These are phyloP conservation scores for Amblyjoppa proteus DNA, from an alignment of 2,888 invertebrate species.

Conservation along the genomic window DNA sequence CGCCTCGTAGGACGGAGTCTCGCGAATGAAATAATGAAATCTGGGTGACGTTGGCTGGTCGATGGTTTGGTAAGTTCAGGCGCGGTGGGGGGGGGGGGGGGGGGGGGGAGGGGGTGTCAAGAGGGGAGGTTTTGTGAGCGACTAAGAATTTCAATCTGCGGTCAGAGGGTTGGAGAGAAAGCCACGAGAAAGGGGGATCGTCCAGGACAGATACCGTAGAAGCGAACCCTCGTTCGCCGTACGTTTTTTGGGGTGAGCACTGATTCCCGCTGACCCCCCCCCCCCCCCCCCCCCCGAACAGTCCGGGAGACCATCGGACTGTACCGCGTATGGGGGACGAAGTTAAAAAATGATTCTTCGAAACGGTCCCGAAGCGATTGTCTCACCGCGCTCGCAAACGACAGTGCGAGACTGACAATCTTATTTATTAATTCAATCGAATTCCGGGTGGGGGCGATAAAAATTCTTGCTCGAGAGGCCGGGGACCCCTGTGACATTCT, in stretches of 20 bases:
- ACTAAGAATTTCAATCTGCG: constrained; percentile 85
- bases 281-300: constrained; percentile 51
- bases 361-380: constrained; percentile 52
- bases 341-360: constrained; percentile 81
- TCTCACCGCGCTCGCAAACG: constrained; percentile 19
- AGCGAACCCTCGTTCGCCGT: constrained; percentile 40
- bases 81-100: not conserved
- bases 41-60: constrained; percentile 75
- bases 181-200: constrained; percentile 73
- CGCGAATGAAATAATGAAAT: constrained; percentile 83
- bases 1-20: constrained; percentile 70
- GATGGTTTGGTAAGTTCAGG: not conserved
- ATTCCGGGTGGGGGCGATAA: not conserved
- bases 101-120: constrained; percentile 40
- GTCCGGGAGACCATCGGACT: constrained; percentile 76
- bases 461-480: not conserved
- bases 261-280: constrained; percentile 52
- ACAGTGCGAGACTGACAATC: constrained; percentile 13
- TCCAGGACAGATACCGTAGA: constrained; percentile 65
- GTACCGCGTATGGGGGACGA: constrained; percentile 67
- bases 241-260: constrained; percentile 61
- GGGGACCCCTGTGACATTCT: not conserved
- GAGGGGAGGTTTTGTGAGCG: constrained; percentile 70
- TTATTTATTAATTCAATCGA: constrained; percentile 46
- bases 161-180: constrained; percentile 78